Evolutionary conservation across 92 coral and sea anemone species (phyloP).

Genomic region (Zoanthus sociatus): DNA sequence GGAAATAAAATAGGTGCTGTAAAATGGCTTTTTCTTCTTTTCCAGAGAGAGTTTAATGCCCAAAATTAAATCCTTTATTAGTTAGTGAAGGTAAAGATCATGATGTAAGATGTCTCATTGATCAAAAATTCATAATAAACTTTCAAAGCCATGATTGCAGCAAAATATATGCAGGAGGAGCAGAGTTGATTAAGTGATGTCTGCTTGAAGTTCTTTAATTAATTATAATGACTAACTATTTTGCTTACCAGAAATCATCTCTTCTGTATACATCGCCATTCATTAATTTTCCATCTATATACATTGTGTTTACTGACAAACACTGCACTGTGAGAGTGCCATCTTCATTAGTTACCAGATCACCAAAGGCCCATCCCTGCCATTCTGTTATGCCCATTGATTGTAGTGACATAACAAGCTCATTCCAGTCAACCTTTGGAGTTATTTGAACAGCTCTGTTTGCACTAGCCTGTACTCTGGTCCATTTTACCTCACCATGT

Average conservation of each 20-base stretch:
- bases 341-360: constrained; percentile 84
- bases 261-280: constrained; percentile 90
- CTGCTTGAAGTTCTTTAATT: too few relatives aligned
- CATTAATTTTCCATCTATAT: constrained; percentile 74
- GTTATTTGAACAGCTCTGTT: constrained; percentile 62
- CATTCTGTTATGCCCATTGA: constrained; percentile 91
- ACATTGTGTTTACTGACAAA: constrained; percentile 81
- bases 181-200: too few relatives aligned
- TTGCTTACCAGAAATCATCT: constrained; percentile 84
- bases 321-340: constrained; percentile 76
- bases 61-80: too few relatives aligned
- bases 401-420: constrained; percentile 75
- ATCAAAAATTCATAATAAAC: too few relatives aligned
- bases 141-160: too few relatives aligned
- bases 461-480: constrained; percentile 40
- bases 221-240: background rate
- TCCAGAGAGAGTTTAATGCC: too few relatives aligned
- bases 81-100: too few relatives aligned
- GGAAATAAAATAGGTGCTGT: too few relatives aligned
- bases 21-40: too few relatives aligned
- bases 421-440: constrained; percentile 83
- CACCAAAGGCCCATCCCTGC: constrained; percentile 98
- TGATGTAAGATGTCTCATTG: too few relatives aligned
- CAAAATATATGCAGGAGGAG: too few relatives aligned
- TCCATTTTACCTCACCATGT: constrained; percentile 83